phyloP scores from a whole-genome alignment of 2,888 invertebrate species.

The Andrena bucephala region DNA sequence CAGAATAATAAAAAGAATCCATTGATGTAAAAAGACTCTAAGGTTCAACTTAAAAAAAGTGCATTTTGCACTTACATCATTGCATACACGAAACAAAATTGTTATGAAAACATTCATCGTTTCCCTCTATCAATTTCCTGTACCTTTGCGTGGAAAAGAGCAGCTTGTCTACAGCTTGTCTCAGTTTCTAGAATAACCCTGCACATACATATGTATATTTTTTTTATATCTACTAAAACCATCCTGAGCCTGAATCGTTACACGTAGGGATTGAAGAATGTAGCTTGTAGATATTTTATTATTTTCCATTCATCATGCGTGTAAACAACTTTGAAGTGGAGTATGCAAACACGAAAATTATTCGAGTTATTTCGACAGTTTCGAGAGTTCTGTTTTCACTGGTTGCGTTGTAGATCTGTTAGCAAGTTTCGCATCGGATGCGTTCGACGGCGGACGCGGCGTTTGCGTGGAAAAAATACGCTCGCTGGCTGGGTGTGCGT shows the following conservation, averaged over 20 bases:
- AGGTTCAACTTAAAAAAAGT: background rate
- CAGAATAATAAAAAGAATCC: no score
- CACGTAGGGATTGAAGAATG: no score
- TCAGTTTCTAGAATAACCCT: no score
- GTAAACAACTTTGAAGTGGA: background rate
- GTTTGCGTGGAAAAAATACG: slow-evolving; percentile 32
- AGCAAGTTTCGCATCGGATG: background rate
- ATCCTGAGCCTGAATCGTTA: no score
- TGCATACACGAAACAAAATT: background rate
- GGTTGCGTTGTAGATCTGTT: background rate
- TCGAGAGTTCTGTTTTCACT: background rate
- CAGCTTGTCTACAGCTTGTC: no score
- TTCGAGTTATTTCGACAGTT: slow-evolving; percentile 33
- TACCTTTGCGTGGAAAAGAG: no score
- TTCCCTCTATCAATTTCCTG: background rate
- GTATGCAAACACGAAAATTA: slow-evolving; percentile 29
- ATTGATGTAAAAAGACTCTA: no score
- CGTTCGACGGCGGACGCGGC: background rate
- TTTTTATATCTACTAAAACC: no score
- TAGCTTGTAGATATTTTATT: background rate
- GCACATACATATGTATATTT: no score
- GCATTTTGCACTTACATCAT: background rate
- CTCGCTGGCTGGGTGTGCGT: background rate
- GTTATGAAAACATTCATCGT: background rate
- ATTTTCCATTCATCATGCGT: background rate